phyloP scores from a whole-genome alignment of 2,113 vertebrate species.

The Phoenicopterus ruber region DNA sequence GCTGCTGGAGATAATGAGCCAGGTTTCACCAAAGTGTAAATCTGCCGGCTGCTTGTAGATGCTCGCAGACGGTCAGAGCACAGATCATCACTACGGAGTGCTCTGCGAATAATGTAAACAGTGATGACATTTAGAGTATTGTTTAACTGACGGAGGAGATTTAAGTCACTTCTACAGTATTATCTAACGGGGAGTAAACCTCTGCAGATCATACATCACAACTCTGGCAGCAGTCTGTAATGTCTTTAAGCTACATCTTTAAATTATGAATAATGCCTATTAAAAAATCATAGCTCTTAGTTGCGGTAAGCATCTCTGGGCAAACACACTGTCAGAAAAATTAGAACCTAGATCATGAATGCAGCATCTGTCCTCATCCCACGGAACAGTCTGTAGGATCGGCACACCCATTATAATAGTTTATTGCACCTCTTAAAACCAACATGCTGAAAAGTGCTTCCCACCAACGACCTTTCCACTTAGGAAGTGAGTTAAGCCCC shows the following conservation, averaged over 20 bases:
- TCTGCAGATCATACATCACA: not conserved
- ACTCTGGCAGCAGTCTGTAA: not conserved
- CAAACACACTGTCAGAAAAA: not conserved
- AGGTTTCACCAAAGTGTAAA: constrained; percentile 46
- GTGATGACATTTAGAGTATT: constrained; percentile 44
- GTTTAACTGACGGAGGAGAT: constrained; percentile 34
- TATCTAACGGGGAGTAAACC: not conserved
- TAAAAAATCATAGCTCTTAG: constrained; percentile 4
- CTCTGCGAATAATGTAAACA: constrained; percentile 28
- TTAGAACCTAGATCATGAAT: not conserved
- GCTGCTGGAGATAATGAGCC: constrained; percentile 55
- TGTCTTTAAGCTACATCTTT: not conserved
- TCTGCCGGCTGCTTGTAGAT: not conserved
- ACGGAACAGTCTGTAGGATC: not conserved
- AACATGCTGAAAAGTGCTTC: not conserved
- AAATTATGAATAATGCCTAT: constrained; percentile 5
- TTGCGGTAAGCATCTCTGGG: not conserved
- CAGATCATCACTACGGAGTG: not conserved
- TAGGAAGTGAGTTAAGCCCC: not conserved
- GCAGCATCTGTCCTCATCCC: not conserved
- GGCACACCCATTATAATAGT: not conserved
- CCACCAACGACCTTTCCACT: not conserved
- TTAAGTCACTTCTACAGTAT: not conserved
- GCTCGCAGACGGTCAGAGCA: constrained; percentile 15
- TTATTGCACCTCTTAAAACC: not conserved